phyloP scores from a whole-genome alignment of 2,113 vertebrate genomes.

The Gnathonemus echidnorhynchus region DNA sequence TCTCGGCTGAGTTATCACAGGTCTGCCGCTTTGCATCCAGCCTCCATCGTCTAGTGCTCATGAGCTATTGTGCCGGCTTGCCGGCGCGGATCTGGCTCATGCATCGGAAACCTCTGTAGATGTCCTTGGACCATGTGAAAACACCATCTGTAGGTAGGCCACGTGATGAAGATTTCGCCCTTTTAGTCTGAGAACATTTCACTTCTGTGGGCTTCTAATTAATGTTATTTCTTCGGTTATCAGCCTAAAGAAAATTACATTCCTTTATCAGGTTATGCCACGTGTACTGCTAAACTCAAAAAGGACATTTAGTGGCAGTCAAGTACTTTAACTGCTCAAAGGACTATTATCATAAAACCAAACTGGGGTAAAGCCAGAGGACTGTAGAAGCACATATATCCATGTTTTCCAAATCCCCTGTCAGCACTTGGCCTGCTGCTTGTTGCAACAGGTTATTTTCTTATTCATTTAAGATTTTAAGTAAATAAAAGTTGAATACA shows the following conservation, averaged over 20 bases:
- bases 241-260: not conserved
- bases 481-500: not conserved
- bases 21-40: not conserved
- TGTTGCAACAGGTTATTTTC: not conserved
- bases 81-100: not conserved
- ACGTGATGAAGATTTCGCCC: not conserved
- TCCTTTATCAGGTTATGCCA: not conserved
- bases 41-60: not conserved
- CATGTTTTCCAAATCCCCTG: not conserved
- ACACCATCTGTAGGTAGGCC: not conserved
- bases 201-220: not conserved
- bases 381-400: not conserved
- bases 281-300: not conserved
- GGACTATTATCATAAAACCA: not conserved
- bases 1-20: not conserved
- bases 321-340: not conserved
- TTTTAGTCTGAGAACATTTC: not conserved
- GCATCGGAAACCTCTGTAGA: slow-evolving; percentile 3
- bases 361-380: not conserved
- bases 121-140: not conserved
- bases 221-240: not conserved
- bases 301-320: not conserved
- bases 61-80: too few species aligned
- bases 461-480: not conserved
- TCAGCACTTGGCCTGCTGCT: not conserved